Evolutionary conservation across 2,797 vertebrate species (phyloP), one percentile per base, ranked within the genome.

Genomic region (Leucoraja ocellata): DNA sequence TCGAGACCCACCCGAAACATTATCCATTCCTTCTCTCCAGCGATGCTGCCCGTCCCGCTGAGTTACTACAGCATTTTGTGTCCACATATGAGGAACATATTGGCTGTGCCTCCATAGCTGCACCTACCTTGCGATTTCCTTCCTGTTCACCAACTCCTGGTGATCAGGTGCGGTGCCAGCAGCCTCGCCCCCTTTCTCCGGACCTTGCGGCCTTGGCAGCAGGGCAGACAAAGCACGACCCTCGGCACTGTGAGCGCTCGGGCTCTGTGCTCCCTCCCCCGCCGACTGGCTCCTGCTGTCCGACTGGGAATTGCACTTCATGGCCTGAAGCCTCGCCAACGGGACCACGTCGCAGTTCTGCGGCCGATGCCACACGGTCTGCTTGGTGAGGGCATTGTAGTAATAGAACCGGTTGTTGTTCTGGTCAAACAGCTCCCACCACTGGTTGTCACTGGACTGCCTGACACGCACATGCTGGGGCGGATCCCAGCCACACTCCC

Each of bases 371-470:
- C 98, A 98, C 94, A 98, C 98, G 0, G 98, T 98, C 93, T 97
- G 97, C 73, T 86, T 96, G 0, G 96, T 97, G 7, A 96, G 95
- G 0, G 98, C 97, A 95, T 98, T 98, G 95, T 98, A 98, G 96
- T 98, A 98, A 96, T 98, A 98, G 96, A 98, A 98, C 92, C 98
- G 97, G 93, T 96, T 96, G 78, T 97, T 98, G 54, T 97, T 97
- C 68, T 96, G 96, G 96, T 98, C 98, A 0, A 98, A 98, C 93
- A 98, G 96, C 94, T 98, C 98, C 98, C 98, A 98, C 98, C 98
- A 98, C 95, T 98, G 98, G 96, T 97, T 97, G 93, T 97, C 97
- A 94, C 98, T 97, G 0, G 97, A 96, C 94, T 98, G 98, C 39
- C 97, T 97, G 18, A 98, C 96, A 9, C 96, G 95, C 93, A 96